A percentile compares a stretch with the other conserved stretches of the same genome.
phyloP scores from a whole-genome alignment of 2,888 invertebrate genomes.

The Sisyra terminalis region DNA sequence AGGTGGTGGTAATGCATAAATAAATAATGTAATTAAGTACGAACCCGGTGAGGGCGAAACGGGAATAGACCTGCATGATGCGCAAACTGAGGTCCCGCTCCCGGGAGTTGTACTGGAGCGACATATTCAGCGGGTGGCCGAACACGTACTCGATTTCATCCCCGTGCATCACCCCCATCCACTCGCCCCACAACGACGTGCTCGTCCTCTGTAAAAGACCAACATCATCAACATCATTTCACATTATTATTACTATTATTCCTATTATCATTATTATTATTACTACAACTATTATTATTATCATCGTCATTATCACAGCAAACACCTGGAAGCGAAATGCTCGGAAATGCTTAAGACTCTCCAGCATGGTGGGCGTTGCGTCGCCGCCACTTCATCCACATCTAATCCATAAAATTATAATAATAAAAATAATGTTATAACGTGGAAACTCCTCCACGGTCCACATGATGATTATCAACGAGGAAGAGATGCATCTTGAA shows the following conservation, averaged over 20 bases:
- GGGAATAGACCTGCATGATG: slow-evolving; percentile 85
- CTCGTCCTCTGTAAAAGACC: slow-evolving; percentile 59
- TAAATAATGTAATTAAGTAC: slow-evolving; percentile 18
- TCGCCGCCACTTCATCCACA: too few species aligned
- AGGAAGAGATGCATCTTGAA: too few species aligned
- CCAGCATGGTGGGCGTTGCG: background rate
- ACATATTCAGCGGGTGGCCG: slow-evolving; percentile 84
- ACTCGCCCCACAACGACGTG: slow-evolving; percentile 90
- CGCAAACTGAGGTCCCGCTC: slow-evolving; percentile 77
- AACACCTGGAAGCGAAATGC: slow-evolving; percentile 2
- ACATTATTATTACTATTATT: too few species aligned
- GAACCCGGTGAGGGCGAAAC: slow-evolving; percentile 90
- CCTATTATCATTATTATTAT: too few species aligned
- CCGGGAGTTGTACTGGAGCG: slow-evolving; percentile 67
- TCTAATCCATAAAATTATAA: too few species aligned
- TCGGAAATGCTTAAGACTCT: background rate
- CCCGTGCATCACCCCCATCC: slow-evolving; percentile 99
- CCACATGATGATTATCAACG: too few species aligned
- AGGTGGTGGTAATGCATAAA: background rate
- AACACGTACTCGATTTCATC: slow-evolving; percentile 98
- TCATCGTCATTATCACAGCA: slow-evolving; percentile 1
- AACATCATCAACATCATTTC: background rate
- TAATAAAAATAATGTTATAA: too few species aligned
- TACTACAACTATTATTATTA: slow-evolving; percentile 5
- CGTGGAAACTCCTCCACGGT: too few species aligned